Conservation (phyloP, 2,888 invertebrate genomes). For the Lacanobia oleracea region DNA sequence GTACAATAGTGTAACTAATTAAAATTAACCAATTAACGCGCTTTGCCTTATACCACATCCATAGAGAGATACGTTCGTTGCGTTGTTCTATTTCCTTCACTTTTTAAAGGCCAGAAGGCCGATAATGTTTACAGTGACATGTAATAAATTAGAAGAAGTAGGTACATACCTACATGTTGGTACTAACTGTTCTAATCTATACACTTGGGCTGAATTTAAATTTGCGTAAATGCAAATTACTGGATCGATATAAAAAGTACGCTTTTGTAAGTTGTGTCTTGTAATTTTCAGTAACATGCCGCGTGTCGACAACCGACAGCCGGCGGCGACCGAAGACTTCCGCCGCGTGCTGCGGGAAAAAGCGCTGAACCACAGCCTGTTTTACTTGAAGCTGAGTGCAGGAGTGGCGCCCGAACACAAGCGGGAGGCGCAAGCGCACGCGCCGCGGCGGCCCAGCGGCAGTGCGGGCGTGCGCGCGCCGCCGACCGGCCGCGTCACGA, state of each 20-base stretch:
- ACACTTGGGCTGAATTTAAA: slow-evolving; percentile 12
- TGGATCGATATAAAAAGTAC: slow-evolving; percentile 10
- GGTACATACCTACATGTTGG: slow-evolving; percentile 1
- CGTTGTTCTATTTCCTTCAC: slow-evolving; percentile 42
- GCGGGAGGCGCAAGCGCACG: slow-evolving; percentile 67
- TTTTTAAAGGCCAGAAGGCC: slow-evolving; percentile 45
- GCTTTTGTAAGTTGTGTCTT: neutral
- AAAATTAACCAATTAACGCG: slow-evolving; percentile 40
- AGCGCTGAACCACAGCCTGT: slow-evolving; percentile 87
- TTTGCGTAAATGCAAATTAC: slow-evolving; percentile 13
- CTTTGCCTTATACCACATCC: slow-evolving; percentile 43
- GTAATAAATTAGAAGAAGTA: slow-evolving; percentile 52
- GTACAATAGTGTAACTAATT: slow-evolving; percentile 55
- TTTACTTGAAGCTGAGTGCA: slow-evolving; percentile 87
- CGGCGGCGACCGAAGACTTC: slow-evolving; percentile 84
- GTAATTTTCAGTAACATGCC: slow-evolving; percentile 78
- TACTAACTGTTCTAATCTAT: slow-evolving; percentile 20
- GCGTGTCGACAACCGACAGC: slow-evolving; percentile 78
- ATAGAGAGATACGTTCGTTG: slow-evolving; percentile 14
- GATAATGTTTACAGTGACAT: slow-evolving; percentile 48
- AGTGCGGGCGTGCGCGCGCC: slow-evolving; percentile 84
- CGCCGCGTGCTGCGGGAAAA: slow-evolving; percentile 88
- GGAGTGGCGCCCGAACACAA: slow-evolving; percentile 76
- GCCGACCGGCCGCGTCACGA: slow-evolving; percentile 80
- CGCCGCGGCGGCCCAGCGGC: slow-evolving; percentile 70